phyloP scores from a whole-genome alignment of 2,113 vertebrate genomes.

The Tetraodon nigroviridis region DNA sequence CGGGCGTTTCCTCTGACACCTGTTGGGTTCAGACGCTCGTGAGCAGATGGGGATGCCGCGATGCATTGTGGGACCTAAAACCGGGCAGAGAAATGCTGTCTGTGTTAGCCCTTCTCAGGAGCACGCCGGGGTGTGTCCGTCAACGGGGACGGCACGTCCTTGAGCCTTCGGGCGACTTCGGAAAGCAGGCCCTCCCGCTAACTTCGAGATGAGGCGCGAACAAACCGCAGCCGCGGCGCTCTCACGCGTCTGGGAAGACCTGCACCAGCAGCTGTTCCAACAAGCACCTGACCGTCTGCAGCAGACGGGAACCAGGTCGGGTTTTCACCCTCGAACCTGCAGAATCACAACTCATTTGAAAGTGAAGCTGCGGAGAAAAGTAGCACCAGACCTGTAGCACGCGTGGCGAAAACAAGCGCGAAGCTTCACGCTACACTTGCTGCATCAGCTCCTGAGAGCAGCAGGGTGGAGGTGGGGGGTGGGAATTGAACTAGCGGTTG shows the following conservation, averaged over 20 bases:
- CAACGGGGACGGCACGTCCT: constrained; percentile 22
- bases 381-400: constrained; percentile 26
- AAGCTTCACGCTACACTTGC: constrained; percentile 10
- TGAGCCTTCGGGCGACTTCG: neutral
- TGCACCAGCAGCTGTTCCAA: neutral
- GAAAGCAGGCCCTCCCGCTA: too few relatives aligned
- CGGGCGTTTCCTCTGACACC: too few relatives aligned
- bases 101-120: constrained; percentile 17
- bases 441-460: constrained; percentile 14
- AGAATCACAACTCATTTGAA: too few relatives aligned
- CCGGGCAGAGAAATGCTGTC: neutral
- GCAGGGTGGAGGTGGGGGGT: neutral
- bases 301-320: neutral
- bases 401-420: constrained; percentile 13
- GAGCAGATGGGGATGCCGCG: too few relatives aligned
- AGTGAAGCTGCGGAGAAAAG: too few relatives aligned
- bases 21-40: too few relatives aligned
- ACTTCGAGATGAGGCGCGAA: too few relatives aligned
- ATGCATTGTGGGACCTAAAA: too few relatives aligned
- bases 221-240: neutral
- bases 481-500: constrained; percentile 9
- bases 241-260: neutral
- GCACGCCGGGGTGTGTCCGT: constrained; percentile 37
- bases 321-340: too few relatives aligned
- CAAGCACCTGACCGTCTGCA: neutral